Percentiles rank a stretch among this genome's conserved stretches.
phyloP scores from a whole-genome alignment of 2,113 vertebrate genomes.

The Mustelus asterias region DNA sequence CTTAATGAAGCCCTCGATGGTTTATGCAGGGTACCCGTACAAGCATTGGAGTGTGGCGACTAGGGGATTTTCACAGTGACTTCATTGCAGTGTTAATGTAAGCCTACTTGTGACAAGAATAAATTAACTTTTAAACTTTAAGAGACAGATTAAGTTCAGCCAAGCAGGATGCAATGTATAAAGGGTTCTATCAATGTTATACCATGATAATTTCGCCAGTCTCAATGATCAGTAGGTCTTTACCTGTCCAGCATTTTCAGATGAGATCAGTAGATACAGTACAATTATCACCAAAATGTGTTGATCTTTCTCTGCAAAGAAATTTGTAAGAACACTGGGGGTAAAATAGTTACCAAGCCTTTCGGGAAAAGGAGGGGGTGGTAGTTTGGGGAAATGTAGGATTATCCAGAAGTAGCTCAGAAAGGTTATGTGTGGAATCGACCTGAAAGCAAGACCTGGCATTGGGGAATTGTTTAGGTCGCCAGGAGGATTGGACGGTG shows the following conservation, averaged over 20 bases:
- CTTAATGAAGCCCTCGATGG: not conserved
- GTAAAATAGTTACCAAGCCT: not conserved
- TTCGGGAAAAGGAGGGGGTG: not conserved
- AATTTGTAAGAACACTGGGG: not conserved
- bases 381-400: not conserved
- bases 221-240: not conserved
- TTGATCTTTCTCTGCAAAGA: not conserved
- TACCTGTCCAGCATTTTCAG: not conserved
- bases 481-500: too few species aligned
- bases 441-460: too few species aligned
- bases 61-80: too few species aligned
- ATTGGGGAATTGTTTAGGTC: too few species aligned
- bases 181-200: not conserved
- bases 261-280: not conserved
- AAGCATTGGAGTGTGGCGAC: too few species aligned
- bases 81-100: too few species aligned
- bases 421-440: not conserved
- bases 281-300: not conserved
- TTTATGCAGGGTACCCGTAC: not conserved
- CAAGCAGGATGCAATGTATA: not conserved
- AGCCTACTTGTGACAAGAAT: too few species aligned
- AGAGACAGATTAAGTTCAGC: not conserved
- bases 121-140: not conserved
- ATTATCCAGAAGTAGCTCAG: not conserved
- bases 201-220: not conserved